phyloP scores from a whole-genome alignment of 2,888 invertebrate species.

The Drosophila demipolita region DNA sequence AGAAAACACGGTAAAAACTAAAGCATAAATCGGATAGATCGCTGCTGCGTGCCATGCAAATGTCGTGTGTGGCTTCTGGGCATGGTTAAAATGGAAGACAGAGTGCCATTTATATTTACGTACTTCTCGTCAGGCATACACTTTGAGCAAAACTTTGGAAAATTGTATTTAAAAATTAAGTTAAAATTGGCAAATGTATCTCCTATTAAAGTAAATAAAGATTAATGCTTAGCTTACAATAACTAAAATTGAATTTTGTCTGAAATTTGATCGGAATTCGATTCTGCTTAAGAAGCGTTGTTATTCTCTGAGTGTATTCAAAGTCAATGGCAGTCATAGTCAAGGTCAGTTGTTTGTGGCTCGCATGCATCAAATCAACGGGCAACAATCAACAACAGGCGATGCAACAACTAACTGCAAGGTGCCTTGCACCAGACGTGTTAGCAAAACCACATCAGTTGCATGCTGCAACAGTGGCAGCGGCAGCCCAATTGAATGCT shows the following conservation, averaged over 20 bases:
- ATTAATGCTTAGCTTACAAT: background rate
- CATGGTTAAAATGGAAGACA: constrained; percentile 59
- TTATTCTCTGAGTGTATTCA: constrained; percentile 17
- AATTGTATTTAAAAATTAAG: background rate
- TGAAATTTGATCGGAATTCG: background rate
- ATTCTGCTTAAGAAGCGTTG: background rate
- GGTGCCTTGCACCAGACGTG: constrained; percentile 76
- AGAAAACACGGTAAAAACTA: constrained; percentile 39
- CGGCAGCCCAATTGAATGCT: constrained; percentile 71
- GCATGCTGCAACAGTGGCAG: constrained; percentile 42
- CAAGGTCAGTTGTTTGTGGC: constrained; percentile 68
- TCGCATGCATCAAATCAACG: constrained; percentile 75
- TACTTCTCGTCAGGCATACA: constrained; percentile 21
- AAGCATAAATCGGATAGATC: constrained; percentile 46
- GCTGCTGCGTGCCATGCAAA: constrained; percentile 74
- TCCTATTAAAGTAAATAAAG: background rate
- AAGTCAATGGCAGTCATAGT: constrained; percentile 62
- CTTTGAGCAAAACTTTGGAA: background rate
- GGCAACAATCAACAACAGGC: constrained; percentile 61
- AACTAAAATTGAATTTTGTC: background rate
- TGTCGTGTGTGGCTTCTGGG: constrained; percentile 78
- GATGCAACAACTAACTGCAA: constrained; percentile 60
- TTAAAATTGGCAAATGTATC: background rate
- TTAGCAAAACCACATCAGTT: constrained; percentile 54
- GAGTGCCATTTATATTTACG: constrained; percentile 53